phyloP scores from a whole-genome alignment of 2,888 invertebrate species.

The Caenorhabditis wallacei region DNA sequence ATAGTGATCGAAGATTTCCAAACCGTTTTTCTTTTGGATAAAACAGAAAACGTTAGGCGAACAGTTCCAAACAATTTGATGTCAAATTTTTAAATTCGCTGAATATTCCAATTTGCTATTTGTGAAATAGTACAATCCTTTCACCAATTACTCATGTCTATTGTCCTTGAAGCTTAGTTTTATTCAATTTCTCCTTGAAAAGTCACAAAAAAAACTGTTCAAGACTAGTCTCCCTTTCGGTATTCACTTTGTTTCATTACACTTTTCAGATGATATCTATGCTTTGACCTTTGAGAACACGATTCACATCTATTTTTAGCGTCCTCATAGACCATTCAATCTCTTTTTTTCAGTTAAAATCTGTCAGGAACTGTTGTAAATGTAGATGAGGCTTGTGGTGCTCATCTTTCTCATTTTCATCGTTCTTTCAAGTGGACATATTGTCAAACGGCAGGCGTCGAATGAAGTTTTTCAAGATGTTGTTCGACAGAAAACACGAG shows the following conservation, averaged over 20 bases:
- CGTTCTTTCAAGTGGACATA: conserved; percentile 22
- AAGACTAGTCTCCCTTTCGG: background rate
- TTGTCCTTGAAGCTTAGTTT: conserved; percentile 23
- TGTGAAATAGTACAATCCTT: background rate
- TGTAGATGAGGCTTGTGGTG: conserved; percentile 58
- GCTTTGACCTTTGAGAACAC: conserved; percentile 35
- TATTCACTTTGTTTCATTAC: background rate
- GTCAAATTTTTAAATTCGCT: conserved; percentile 42
- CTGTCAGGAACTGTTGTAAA: conserved; percentile 39
- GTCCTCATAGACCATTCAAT: background rate
- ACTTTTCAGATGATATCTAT: conserved; percentile 7
- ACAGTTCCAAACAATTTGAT: conserved; percentile 24
- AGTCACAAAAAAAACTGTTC: conserved; percentile 17
- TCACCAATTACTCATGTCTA: conserved; percentile 15
- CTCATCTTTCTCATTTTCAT: conserved; percentile 32
- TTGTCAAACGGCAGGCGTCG: conserved; percentile 41
- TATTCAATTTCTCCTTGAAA: background rate
- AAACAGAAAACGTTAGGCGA: conserved; percentile 34
- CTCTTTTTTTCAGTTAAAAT: conserved; percentile 20
- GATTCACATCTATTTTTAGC: background rate
- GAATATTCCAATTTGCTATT: conserved; percentile 27
- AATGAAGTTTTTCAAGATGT: conserved; percentile 65
- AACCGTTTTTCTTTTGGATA: conserved; percentile 8
- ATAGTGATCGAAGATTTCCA: conserved; percentile 31
- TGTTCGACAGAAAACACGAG: conserved; percentile 74